Evolutionary conservation across 2,113 vertebrate species (phyloP).

Genomic region (Pollimyrus isidori): DNA sequence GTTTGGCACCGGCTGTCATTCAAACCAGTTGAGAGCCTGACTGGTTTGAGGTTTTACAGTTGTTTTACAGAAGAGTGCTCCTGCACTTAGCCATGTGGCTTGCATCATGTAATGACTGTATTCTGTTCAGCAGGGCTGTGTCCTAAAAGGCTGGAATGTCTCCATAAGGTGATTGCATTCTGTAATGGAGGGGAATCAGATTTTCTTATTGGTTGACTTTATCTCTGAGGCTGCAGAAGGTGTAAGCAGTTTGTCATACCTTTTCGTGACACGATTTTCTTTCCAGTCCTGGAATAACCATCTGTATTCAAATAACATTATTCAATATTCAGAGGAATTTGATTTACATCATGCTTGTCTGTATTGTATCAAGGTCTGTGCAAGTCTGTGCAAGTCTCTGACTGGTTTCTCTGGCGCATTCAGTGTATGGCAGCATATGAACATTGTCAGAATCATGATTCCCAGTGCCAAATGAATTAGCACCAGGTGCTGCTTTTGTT

Average conservation of each 20-base stretch:
- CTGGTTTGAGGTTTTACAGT: not conserved
- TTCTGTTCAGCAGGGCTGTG: not conserved
- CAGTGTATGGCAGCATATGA: slow-evolving; percentile 28
- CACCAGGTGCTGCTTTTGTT: slow-evolving; percentile 47
- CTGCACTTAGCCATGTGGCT: not conserved
- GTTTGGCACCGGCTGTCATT: not conserved
- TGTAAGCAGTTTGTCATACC: not conserved
- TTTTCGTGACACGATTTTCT: not conserved
- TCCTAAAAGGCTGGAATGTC: not conserved
- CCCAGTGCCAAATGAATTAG: slow-evolving; percentile 54
- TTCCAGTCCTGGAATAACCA: not conserved
- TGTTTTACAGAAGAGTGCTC: not conserved
- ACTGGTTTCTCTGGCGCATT: not conserved
- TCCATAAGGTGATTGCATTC: not conserved
- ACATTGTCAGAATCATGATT: slow-evolving; percentile 44
- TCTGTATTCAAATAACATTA: not conserved
- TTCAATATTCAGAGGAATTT: not conserved
- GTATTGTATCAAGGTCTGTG: not conserved
- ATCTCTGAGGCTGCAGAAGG: not conserved
- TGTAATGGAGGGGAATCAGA: not conserved
- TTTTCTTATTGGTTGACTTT: not conserved
- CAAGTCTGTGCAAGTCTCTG: not conserved
- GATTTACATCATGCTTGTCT: not conserved
- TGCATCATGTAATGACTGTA: not conserved
- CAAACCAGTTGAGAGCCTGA: not conserved